A percentile compares a stretch with the other conserved stretches of the same genome.
Conservation (phyloP, 2,888 invertebrate species). For the Apodemia zela region DNA sequence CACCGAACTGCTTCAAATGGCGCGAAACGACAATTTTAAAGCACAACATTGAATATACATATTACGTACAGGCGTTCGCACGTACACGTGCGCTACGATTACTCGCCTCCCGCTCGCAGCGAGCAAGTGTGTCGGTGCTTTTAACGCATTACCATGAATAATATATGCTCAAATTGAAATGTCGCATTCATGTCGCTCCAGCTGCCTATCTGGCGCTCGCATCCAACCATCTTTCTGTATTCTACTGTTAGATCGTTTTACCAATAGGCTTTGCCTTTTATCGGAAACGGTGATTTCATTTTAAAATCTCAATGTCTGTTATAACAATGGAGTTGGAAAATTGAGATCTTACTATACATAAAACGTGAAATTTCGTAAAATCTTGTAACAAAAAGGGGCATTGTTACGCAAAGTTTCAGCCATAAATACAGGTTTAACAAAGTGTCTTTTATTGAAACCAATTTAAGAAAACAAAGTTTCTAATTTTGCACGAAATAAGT, state of each 20-base stretch:
- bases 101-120: constrained; percentile 54
- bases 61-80: constrained; percentile 61
- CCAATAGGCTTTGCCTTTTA: constrained; percentile 70
- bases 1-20: constrained; percentile 58
- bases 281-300: constrained; percentile 27
- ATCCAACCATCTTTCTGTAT: constrained; percentile 54
- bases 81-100: constrained; percentile 60
- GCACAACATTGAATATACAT: constrained; percentile 72
- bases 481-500: constrained; percentile 67
- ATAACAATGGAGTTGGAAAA: constrained; percentile 7
- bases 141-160: constrained; percentile 80
- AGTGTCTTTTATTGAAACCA: constrained; percentile 21
- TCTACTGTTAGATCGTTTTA: constrained; percentile 54
- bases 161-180: constrained; percentile 79
- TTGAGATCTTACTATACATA: background rate
- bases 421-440: constrained; percentile 16
- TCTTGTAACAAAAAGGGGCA: constrained; percentile 10
- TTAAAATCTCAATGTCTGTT: constrained; percentile 18
- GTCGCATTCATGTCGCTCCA: constrained; percentile 74
- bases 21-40: constrained; percentile 76
- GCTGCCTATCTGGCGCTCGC: constrained; percentile 63
- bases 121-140: constrained; percentile 69
- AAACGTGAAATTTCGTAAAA: background rate
- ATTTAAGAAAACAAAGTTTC: constrained; percentile 41
- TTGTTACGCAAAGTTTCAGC: constrained; percentile 7